A percentile compares a stretch with the other conserved stretches of the same genome.
Conservation (phyloP, 2,888 invertebrate species). For the Empis stercorea region DNA sequence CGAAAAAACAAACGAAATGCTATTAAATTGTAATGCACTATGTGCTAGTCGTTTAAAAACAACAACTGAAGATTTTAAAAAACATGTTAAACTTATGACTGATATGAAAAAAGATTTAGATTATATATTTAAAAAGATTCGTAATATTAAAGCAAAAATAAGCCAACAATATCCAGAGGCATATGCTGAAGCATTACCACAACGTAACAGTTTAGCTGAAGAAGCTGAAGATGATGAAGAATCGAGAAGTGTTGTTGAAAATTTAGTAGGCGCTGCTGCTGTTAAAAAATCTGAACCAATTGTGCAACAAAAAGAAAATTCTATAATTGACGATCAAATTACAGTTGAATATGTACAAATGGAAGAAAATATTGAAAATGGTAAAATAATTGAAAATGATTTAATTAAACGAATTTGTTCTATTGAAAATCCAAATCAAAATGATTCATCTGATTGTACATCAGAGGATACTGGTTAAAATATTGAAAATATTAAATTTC, state of each 20-base stretch:
- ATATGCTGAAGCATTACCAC: constrained; percentile 45
- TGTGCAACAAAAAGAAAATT: no score
- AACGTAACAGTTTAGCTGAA: constrained; percentile 37
- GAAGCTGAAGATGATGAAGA: constrained; percentile 37
- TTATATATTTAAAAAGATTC: constrained; percentile 83
- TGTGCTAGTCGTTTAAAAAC: constrained; percentile 75
- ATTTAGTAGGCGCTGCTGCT: constrained; percentile 1
- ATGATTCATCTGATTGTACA: constrained; percentile 52
- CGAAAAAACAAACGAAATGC: constrained; percentile 98
- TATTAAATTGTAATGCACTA: constrained; percentile 91
- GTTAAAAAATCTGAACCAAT: neutral
- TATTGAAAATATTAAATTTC: no score
- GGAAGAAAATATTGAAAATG: constrained; percentile 35
- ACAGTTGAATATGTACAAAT: constrained; percentile 36
- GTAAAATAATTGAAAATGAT: constrained; percentile 32
- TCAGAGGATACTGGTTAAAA: constrained; percentile 42
- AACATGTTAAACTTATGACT: constrained; percentile 70
- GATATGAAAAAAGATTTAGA: constrained; percentile 95
- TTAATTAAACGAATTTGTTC: constrained; percentile 40
- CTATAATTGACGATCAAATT: constrained; percentile 17
- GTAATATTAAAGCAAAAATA: constrained; percentile 67
- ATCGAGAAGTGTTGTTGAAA: constrained; percentile 23
- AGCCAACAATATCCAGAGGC: constrained; percentile 57
- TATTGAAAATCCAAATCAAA: constrained; percentile 49
- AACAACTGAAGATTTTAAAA: constrained; percentile 79